Evolutionary conservation across 2,113 vertebrate genomes (phyloP), one percentile per base, ranked within the genome.

Genomic region (Pyrgilauda ruficollis): DNA sequence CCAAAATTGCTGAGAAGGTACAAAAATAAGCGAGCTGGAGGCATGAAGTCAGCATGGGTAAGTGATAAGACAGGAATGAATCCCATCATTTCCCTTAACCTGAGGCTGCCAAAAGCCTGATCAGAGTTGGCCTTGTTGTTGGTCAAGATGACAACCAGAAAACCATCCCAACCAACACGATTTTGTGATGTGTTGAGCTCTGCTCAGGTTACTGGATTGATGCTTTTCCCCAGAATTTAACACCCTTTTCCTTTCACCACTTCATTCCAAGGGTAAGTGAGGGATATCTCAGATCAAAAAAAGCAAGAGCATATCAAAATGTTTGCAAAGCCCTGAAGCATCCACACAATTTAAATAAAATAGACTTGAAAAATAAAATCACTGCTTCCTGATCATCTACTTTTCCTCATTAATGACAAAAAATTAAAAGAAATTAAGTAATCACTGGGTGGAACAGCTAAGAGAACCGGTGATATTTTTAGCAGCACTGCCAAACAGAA

Each of bases 21-120:
- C 27, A 52, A 76, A 58, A 19, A 4, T 3, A 62, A 72, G 30
- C 4, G 24, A 62, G 27, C 10, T 53, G 12, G 80, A 86, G 43
- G 23, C 37, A 66, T 5, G 30, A 66, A 43, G 15, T 39, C 50
- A 69, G 52, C 30, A 18, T 4, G 5, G 10, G 6, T 7, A 55
- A 50, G 6, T 23, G 66, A 6, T 8, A 31, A 64, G 6, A 77
- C 10, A 28, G 8, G 33, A 68, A 41, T 6, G 19, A 91, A 67
- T 11, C 4, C n/a, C 7, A 5, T 2, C 2, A 0, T 8, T 37
- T 46, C 59, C 20, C 26, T 35, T 56, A 69, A 61, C 23, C 12
- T 0, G 7, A 55, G 30, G 15, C 3, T 23, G 19, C 9, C 50
- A 55, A 30, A 15, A 69, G 18, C 8, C 68, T 46, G 55, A 28